phyloP scores from a whole-genome alignment of 2,113 vertebrate species.

The Ellobius talpinus region DNA sequence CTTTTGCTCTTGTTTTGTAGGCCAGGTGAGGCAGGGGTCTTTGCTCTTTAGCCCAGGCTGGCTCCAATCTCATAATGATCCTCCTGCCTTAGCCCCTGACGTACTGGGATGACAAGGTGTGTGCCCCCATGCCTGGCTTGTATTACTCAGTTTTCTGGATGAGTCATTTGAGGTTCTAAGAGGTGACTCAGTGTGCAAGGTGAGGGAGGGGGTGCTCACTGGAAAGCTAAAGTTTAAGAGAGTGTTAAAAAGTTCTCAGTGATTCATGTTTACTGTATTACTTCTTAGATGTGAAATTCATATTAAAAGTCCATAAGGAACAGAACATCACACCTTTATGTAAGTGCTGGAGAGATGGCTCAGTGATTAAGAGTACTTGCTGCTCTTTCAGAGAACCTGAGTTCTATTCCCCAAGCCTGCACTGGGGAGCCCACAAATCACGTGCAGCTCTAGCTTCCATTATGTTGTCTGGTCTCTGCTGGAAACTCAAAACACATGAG shows the following conservation, averaged over 20 bases:
- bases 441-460: too few species aligned
- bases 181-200: not conserved
- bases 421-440: not conserved
- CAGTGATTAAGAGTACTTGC: not conserved
- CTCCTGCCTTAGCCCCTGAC: not conserved
- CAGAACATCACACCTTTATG: not conserved
- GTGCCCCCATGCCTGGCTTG: not conserved
- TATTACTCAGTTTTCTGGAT: not conserved
- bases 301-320: not conserved
- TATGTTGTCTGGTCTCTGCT: not conserved
- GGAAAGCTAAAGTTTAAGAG: constrained; percentile 8
- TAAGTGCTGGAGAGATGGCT: not conserved
- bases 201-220: not conserved
- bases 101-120: not conserved
- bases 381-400: not conserved
- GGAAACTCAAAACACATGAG: not conserved
- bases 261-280: not conserved
- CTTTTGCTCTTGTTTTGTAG: not conserved
- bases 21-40: not conserved
- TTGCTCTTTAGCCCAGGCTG: not conserved
- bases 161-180: not conserved
- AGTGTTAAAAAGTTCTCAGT: not conserved
- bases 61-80: not conserved
- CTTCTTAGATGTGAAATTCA: not conserved
- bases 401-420: not conserved